These are phyloP conservation scores for Chroicocephalus ridibundus DNA, from an alignment of 2,113 vertebrate species.

Conservation along the genomic window DNA sequence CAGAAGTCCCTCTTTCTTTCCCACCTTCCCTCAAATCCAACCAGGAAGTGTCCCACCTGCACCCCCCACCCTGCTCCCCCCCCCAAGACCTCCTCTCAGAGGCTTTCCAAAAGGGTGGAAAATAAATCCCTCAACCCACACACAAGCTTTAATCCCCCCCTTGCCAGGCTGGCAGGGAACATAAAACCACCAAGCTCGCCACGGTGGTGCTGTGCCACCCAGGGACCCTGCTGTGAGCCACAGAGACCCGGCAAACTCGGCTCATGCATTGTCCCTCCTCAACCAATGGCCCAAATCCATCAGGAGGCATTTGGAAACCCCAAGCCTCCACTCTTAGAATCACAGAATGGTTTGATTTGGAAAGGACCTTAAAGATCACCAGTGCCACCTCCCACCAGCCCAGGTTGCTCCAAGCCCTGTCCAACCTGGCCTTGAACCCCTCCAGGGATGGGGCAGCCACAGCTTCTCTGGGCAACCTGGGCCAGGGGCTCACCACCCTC, in stretches of 20 bases:
- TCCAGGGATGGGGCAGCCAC: too few relatives aligned
- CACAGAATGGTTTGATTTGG: too few relatives aligned
- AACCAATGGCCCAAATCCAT: neutral
- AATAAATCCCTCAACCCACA: neutral
- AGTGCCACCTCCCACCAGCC: too few relatives aligned
- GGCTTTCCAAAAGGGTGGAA: neutral
- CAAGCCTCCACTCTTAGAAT: neutral
- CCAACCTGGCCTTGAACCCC: too few relatives aligned
- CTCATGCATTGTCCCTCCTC: neutral
- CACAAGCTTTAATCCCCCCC: neutral
- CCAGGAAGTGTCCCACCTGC: rapidly evolving
- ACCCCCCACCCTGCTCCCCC: neutral
- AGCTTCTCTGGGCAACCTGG: too few relatives aligned
- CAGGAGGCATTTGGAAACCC: neutral
- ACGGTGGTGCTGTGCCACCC: rapidly evolving
- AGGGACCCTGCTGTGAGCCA: neutral
- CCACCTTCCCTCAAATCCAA: neutral
- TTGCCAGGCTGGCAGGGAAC: neutral
- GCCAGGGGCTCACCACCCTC: too few relatives aligned
- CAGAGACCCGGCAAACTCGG: neutral
- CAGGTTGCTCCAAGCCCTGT: too few relatives aligned
- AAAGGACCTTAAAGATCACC: neutral
- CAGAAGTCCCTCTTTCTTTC: neutral
- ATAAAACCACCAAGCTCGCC: neutral
- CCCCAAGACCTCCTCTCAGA: neutral